Percentiles rank a stretch among this genome's conserved stretches.
phyloP scores from a whole-genome alignment of 2,113 vertebrate species.

The Phylloscopus trochiloides region DNA sequence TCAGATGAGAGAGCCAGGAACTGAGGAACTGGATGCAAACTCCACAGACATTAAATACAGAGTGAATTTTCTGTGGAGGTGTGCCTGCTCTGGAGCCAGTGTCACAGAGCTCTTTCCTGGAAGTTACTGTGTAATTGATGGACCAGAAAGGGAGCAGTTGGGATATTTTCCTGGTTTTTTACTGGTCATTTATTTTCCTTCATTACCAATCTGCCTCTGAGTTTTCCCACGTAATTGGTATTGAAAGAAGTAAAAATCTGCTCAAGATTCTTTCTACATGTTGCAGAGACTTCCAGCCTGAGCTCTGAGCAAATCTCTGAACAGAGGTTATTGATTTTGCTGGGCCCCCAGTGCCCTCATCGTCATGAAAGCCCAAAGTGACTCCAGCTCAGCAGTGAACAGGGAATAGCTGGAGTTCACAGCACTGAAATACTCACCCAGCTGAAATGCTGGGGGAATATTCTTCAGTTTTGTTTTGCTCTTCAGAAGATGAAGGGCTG shows the following conservation, averaged over 20 bases:
- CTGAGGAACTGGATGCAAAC: not conserved
- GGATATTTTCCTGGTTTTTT: not conserved
- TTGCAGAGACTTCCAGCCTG: not conserved
- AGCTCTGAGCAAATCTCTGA: not conserved
- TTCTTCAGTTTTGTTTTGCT: slow-evolving; percentile 3
- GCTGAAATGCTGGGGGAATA: not conserved
- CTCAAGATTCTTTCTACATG: not conserved
- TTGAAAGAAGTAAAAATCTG: not conserved
- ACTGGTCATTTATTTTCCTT: not conserved
- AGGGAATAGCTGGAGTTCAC: not conserved
- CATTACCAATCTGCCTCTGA: not conserved
- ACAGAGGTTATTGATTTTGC: not conserved
- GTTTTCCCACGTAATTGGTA: not conserved
- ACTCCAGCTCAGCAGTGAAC: not conserved
- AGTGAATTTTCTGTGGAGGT: not conserved
- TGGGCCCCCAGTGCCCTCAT: not conserved
- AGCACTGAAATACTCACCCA: not conserved
- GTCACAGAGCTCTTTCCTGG: not conserved
- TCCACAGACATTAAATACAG: not conserved
- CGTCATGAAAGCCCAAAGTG: not conserved
- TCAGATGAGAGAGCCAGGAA: not conserved
- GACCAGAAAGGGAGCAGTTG: not conserved
- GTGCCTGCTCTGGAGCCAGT: not conserved
- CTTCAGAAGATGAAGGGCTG: slow-evolving; percentile 5
- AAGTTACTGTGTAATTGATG: not conserved